Base-by-base conservation (phyloP, 2,113 vertebrate genomes). In the Strigops habroptila region DNA sequence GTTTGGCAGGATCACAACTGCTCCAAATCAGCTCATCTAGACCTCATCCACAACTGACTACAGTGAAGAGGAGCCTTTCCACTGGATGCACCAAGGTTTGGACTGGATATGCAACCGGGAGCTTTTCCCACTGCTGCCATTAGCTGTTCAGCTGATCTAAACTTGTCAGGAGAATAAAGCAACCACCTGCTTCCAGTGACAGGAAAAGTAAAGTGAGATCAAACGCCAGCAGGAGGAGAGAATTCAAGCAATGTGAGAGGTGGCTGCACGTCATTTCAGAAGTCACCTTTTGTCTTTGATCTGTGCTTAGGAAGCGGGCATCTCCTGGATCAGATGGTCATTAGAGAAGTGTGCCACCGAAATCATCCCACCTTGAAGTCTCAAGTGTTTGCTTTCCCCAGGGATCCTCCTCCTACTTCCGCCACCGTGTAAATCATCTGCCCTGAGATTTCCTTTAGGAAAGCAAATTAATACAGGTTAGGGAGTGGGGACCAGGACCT, bases 241-340 rank as follows among this genome's bases (percentile, higher is more conserved):
- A 94, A 97, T 97, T 97, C 67, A 96, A 97, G 95, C 93, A 90
- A 96, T 95, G 74, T 4, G 10, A 91, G 70, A 91, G 85, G 87
- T 91, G 88, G 96, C 76, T 95, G 95, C 82, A 83, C 95, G 92
- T 96, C 91, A 97, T 97, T 97, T 97, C 96, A 94, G 73, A 91
- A 97, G 96, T 96, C 94, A 91, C 94, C 65, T 92, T 93, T 44
- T 12, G 82, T 12, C 97, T 98, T 98, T 98, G 98, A 98, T 98
- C 97, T 97, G 71, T n/a, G 91, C 93, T 96, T 92, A 95, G 92
- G 91, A 92, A 85, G 60, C 0, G 41, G 96, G 96, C 87, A 95
- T 74, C 94, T 93, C 96, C 51, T 44, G 87, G 96, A 94, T 97
- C 97, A 89, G 57, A 86, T 88, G 96, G 96, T 97, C 97, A 96